phyloP scores from a whole-genome alignment of 35 echinoderm and acorn worm species.

The Ptychodera flava region DNA sequence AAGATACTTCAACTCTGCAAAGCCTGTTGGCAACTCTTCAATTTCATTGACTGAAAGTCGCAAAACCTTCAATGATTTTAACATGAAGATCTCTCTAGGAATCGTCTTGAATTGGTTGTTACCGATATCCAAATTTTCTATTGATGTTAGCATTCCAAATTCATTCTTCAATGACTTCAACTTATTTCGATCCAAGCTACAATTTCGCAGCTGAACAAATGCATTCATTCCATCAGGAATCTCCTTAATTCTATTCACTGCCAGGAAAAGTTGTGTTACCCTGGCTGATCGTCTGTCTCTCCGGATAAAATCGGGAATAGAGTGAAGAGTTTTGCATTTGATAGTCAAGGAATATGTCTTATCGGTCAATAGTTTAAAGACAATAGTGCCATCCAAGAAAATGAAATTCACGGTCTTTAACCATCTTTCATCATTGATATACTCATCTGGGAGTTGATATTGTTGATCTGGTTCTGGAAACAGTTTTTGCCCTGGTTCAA shows the following conservation, averaged over 20 bases:
- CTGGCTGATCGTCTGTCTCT: neutral
- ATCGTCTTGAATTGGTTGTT: neutral
- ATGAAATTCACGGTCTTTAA: neutral
- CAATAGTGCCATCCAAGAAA: neutral
- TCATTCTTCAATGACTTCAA: neutral
- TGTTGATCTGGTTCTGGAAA: neutral
- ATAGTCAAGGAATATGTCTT: neutral
- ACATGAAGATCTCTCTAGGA: neutral
- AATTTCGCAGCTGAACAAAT: neutral
- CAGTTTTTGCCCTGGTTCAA: neutral
- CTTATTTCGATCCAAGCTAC: neutral
- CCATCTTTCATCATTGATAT: neutral
- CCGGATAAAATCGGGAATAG: neutral
- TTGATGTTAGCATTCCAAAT: neutral
- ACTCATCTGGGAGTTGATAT: neutral
- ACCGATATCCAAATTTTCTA: neutral
- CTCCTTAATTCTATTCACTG: neutral
- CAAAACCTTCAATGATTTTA: neutral
- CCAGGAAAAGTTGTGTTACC: neutral
- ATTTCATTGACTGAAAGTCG: neutral
- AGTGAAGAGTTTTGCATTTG: neutral
- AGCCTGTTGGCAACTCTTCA: neutral
- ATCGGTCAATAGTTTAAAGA: neutral
- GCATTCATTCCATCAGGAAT: neutral
- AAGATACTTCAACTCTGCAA: neutral